A percentile compares a stretch with the other conserved stretches of the same genome.
These are phyloP conservation scores for Tipula helvola DNA, from an alignment of 2,888 invertebrate species.

Conservation along the genomic window DNA sequence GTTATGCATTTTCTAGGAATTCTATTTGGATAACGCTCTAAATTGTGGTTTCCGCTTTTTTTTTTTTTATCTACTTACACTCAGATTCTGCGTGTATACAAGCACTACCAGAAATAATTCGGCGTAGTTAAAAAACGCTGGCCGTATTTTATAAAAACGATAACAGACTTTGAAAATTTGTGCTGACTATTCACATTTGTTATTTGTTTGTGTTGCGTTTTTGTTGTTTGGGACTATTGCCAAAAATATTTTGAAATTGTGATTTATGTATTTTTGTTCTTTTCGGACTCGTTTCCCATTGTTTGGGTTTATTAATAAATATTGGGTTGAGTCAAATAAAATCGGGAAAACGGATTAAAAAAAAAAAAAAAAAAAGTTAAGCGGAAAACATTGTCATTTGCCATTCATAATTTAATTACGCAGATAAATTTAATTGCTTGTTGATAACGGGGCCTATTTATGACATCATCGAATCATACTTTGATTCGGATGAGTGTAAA, in stretches of 20 bases:
- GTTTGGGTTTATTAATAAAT: background rate
- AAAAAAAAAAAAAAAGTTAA: background rate
- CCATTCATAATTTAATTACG: too few species aligned
- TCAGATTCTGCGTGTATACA: background rate
- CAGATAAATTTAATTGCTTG: too few species aligned
- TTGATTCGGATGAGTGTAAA: too few species aligned
- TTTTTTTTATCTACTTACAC: background rate
- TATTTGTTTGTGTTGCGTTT: background rate
- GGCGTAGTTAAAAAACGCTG: background rate
- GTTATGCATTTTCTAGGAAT: background rate
- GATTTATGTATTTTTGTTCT: background rate
- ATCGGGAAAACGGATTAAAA: background rate
- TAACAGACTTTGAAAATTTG: background rate
- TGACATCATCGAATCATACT: too few species aligned
- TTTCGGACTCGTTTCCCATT: background rate
- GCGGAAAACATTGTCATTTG: too few species aligned
- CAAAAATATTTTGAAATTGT: background rate
- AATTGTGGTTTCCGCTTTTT: background rate
- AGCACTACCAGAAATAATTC: background rate
- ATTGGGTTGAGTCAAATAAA: background rate
- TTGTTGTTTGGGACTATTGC: background rate
- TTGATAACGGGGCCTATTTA: too few species aligned
- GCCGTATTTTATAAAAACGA: background rate
- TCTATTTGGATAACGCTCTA: background rate
- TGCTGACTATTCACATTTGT: background rate